Conservation (phyloP, 92 coral and sea anemone species). For the Epizoanthus rinbou region DNA sequence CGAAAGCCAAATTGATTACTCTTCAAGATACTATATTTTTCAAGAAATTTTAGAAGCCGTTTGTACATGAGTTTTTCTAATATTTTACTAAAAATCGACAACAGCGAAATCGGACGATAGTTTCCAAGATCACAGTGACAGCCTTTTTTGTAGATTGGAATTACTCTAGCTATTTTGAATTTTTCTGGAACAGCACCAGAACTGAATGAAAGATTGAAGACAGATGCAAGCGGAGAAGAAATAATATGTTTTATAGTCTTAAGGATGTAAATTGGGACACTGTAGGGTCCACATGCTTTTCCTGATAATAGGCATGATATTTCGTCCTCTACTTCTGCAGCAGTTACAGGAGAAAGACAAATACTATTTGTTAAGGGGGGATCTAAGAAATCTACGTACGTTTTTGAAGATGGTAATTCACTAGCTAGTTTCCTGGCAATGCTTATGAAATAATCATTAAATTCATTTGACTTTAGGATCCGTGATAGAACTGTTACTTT, state of each 20-base stretch:
- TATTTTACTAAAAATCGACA: too few relatives aligned
- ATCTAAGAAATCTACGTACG: conserved; percentile 9
- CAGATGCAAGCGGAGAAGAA: conserved; percentile 15
- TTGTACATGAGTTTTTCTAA: too few relatives aligned
- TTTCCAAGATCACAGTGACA: too few relatives aligned
- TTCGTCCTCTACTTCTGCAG: conserved; percentile 41
- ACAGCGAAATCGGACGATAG: too few relatives aligned
- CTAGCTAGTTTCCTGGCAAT: conserved; percentile 42
- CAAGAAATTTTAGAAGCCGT: too few relatives aligned
- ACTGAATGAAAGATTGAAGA: conserved; percentile 31
- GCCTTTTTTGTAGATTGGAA: too few relatives aligned
- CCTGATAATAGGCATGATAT: neutral
- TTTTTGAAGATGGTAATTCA: neutral
- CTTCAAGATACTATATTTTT: too few relatives aligned
- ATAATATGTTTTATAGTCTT: neutral
- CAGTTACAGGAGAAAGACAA: conserved; percentile 47
- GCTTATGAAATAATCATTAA: conserved; percentile 39
- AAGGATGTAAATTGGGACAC: neutral
- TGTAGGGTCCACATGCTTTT: too few relatives aligned
- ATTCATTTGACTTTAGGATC: too few relatives aligned
- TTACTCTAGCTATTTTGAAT: neutral
- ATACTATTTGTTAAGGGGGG: conserved; percentile 27
- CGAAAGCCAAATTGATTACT: too few relatives aligned
- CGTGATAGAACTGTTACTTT: too few relatives aligned
- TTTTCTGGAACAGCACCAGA: conserved; percentile 47